Percentiles rank a stretch among this genome's conserved stretches.
Conservation (phyloP, 2,888 invertebrate genomes). For the Sarcophaga caerulescens region DNA sequence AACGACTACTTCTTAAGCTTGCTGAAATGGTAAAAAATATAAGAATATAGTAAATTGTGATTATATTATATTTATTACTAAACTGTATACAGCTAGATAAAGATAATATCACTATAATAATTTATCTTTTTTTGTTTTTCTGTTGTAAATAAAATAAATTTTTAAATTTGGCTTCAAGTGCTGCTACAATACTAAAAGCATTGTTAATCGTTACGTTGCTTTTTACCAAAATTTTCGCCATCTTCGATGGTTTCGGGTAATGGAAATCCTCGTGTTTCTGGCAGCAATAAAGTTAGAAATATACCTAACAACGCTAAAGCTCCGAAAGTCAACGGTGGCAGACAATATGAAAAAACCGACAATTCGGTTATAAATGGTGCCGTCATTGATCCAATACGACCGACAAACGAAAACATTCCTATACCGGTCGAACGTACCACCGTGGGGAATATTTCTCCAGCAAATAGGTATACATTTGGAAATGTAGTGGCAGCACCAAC, state of each 20-base stretch:
- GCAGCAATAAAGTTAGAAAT: constrained; percentile 85
- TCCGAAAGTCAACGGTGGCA: constrained; percentile 89
- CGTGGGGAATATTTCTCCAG: constrained; percentile 94
- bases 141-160: too few relatives aligned
- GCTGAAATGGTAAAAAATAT: too few relatives aligned
- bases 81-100: too few relatives aligned
- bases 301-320: constrained; percentile 86
- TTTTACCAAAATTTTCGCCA: constrained; percentile 85
- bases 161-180: too few relatives aligned
- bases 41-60: too few relatives aligned
- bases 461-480: constrained; percentile 92
- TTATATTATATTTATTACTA: too few relatives aligned
- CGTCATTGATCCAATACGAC: constrained; percentile 91
- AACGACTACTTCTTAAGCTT: too few relatives aligned
- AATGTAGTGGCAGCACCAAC: constrained; percentile 92
- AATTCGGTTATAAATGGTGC: constrained; percentile 89
- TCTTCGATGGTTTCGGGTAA: constrained; percentile 91
- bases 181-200: too few relatives aligned
- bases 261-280: constrained; percentile 83
- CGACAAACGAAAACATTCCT: constrained; percentile 92
- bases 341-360: constrained; percentile 80
- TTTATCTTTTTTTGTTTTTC: too few relatives aligned
- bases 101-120: too few relatives aligned
- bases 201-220: constrained; percentile 13
- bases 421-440: constrained; percentile 93